phyloP scores from a whole-genome alignment of 2,888 invertebrate genomes.

The Hololepta plana region DNA sequence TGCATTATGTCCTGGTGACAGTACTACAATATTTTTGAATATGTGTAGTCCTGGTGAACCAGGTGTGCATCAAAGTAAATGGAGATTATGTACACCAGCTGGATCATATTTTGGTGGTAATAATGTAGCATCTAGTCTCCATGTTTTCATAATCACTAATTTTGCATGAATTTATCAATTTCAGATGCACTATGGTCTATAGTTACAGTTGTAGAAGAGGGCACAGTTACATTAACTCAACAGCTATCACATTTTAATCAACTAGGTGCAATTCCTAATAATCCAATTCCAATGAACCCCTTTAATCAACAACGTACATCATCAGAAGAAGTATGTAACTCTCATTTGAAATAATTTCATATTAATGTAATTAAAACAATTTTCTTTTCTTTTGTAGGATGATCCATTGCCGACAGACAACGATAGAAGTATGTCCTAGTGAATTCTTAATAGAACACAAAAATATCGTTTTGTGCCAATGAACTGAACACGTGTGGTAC shows the following conservation, averaged over 20 bases:
- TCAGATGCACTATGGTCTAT: conserved; percentile 69
- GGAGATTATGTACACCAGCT: conserved; percentile 73
- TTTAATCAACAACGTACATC: too few relatives aligned
- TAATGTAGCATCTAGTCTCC: conserved; percentile 1
- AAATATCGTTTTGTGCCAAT: too few relatives aligned
- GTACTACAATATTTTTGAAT: conserved; percentile 56
- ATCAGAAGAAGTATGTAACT: too few relatives aligned
- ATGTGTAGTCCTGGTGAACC: conserved; percentile 59
- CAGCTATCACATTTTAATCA: conserved; percentile 46
- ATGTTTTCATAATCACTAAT: neutral
- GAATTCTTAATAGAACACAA: too few relatives aligned
- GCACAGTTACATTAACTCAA: conserved; percentile 63
- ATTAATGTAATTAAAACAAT: too few relatives aligned
- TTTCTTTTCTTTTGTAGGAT: too few relatives aligned
- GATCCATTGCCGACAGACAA: too few relatives aligned
- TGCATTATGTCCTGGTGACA: conserved; percentile 56
- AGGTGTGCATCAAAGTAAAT: conserved; percentile 67
- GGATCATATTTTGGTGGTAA: conserved; percentile 90
- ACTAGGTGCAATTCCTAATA: too few relatives aligned
- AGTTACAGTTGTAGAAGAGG: conserved; percentile 62
- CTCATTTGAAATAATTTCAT: too few relatives aligned
- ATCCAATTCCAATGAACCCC: too few relatives aligned
- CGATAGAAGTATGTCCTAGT: too few relatives aligned
- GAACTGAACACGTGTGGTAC: too few relatives aligned
- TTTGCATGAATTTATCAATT: conserved; percentile 15